Conservation (phyloP, 92 coral and sea anemone genomes). For the Meandrina meandrites region DNA sequence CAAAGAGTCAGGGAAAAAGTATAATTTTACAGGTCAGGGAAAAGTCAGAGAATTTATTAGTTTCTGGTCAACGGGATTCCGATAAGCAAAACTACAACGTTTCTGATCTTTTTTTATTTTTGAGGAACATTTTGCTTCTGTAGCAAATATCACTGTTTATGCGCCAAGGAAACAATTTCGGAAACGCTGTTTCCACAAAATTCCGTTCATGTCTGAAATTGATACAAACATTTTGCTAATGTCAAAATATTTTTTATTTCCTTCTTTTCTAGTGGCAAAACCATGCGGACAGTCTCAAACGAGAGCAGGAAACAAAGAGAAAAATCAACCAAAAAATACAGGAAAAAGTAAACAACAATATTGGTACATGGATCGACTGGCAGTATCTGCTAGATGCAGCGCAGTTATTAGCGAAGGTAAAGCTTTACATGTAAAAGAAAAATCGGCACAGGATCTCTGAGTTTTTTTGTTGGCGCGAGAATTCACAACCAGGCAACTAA, state of each 20-base stretch:
- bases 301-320: constrained; percentile 84
- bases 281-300: constrained; percentile 90
- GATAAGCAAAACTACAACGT: no score
- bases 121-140: no score
- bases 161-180: neutral
- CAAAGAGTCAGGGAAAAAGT: no score
- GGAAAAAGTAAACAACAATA: constrained; percentile 95
- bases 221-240: neutral
- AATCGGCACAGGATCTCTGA: no score
- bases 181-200: neutral
- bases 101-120: no score
- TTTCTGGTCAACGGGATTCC: no score
- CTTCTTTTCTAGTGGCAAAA: constrained; percentile 82
- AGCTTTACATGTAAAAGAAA: no score
- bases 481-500: neutral
- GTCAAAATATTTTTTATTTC: neutral
- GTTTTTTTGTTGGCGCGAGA: neutral
- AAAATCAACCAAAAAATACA: constrained; percentile 96
- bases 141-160: no score
- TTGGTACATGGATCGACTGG: constrained; percentile 99
- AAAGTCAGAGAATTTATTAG: no score
- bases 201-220: neutral
- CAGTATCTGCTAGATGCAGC: constrained; percentile 91
- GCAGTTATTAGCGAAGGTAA: constrained; percentile 85
- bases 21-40: no score